Evolutionary conservation across 2,888 invertebrate genomes (phyloP).

Genomic region (Cephus pulcher): DNA sequence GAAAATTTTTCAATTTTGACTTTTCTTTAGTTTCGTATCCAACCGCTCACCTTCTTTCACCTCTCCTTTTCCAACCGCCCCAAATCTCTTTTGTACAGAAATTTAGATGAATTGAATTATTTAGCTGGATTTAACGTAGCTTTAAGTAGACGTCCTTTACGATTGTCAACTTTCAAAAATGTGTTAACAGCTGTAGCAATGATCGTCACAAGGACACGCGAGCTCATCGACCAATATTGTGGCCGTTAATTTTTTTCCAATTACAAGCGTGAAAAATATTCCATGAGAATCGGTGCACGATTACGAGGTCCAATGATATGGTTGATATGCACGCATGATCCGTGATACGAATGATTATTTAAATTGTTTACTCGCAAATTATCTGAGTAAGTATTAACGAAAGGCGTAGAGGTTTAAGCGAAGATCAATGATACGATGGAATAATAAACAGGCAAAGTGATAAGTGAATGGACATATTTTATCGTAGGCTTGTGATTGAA

Average conservation of each 20-base stretch:
- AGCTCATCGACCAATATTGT: not conserved
- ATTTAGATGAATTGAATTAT: constrained; percentile 34
- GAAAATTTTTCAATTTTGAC: no score
- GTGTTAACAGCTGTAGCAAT: not conserved
- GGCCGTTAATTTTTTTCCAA: not conserved
- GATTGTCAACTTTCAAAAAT: constrained; percentile 17
- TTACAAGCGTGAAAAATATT: not conserved
- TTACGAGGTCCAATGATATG: no score
- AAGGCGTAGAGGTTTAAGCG: constrained; percentile 4
- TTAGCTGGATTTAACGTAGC: constrained; percentile 22
- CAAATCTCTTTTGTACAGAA: constrained; percentile 35
- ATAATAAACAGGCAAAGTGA: constrained; percentile 35
- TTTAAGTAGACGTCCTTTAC: constrained; percentile 27
- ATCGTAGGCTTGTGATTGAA: constrained; percentile 56
- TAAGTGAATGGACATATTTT: constrained; percentile 51
- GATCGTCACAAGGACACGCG: not conserved
- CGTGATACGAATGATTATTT: constrained; percentile 1
- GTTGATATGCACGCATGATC: no score
- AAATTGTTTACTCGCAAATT: constrained; percentile 27
- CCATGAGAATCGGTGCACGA: no score
- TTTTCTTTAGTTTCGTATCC: no score
- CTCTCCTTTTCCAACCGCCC: no score
- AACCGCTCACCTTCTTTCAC: no score
- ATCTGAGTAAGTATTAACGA: constrained; percentile 13
- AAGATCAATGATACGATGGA: not conserved